Conservation (phyloP, 1,140 invertebrate species). For the Brachionus rubens region DNA sequence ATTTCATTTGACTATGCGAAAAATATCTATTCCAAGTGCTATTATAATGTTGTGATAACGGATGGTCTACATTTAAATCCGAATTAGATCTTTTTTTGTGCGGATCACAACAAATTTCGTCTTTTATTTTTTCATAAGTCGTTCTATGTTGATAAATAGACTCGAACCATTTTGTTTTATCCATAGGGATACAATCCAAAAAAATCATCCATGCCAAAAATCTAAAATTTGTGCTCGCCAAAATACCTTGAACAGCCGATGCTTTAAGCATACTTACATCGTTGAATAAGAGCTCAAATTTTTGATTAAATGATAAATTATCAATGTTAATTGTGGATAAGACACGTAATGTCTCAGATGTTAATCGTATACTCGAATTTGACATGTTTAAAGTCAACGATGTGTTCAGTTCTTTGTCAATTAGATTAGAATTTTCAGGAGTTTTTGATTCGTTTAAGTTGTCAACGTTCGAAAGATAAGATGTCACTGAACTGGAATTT, state of each 20-base stretch:
- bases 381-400: constrained; percentile 34
- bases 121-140: constrained; percentile 38
- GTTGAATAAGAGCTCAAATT: constrained; percentile 40
- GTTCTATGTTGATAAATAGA: neutral
- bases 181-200: constrained; percentile 32
- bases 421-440: neutral
- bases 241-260: constrained; percentile 35
- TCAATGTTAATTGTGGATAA: constrained; percentile 19
- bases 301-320: constrained; percentile 2
- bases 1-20: constrained; percentile 17
- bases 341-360: constrained; percentile 6
- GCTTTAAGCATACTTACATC: constrained; percentile 42
- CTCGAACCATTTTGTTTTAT: neutral
- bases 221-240: constrained; percentile 44
- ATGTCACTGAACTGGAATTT: too few relatives aligned
- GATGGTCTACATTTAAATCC: constrained; percentile 7
- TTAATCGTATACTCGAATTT: constrained; percentile 11
- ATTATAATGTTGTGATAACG: constrained; percentile 32
- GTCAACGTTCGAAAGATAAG: too few relatives aligned
- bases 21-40: constrained; percentile 45
- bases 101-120: constrained; percentile 40
- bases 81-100: neutral
- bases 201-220: constrained; percentile 44
- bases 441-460: neutral
- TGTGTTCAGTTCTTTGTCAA: neutral